Conservation (phyloP, 2,888 invertebrate genomes). For the Cyrtodaria siliqua region DNA sequence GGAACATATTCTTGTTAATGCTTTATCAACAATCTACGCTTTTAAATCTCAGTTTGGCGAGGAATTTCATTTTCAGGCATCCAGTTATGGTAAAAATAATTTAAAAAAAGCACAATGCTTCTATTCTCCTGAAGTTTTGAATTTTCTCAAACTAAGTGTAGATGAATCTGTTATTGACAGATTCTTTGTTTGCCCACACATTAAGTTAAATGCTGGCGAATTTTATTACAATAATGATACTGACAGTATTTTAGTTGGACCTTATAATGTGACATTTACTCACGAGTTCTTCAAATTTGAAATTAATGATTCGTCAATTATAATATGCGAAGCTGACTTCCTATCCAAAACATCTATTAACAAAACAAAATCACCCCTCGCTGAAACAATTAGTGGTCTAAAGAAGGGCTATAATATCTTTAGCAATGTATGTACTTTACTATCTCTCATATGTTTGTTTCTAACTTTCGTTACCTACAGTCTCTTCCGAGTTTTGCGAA, state of each 20-base stretch:
- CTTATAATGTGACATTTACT: not conserved
- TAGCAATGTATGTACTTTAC: constrained; percentile 30
- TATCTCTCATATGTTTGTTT: constrained; percentile 62
- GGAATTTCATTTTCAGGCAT: constrained; percentile 2
- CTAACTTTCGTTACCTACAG: constrained; percentile 65
- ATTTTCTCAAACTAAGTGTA: too few relatives aligned
- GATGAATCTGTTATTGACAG: constrained; percentile 6
- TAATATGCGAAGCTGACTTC: too few relatives aligned
- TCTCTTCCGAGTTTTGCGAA: constrained; percentile 57
- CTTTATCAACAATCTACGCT: not conserved
- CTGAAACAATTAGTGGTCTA: too few relatives aligned
- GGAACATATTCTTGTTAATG: constrained; percentile 7
- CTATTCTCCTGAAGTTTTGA: too few relatives aligned
- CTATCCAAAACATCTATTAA: too few relatives aligned
- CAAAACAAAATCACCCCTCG: too few relatives aligned
- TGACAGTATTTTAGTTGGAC: not conserved
- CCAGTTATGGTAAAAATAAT: too few relatives aligned
- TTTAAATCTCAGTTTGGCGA: not conserved
- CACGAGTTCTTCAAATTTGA: too few relatives aligned
- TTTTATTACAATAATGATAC: not conserved
- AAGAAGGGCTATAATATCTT: constrained; percentile 3
- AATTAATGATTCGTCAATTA: too few relatives aligned
- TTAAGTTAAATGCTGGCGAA: not conserved
- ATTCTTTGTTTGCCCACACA: constrained; percentile 21
- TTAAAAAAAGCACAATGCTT: too few relatives aligned